phyloP scores from a whole-genome alignment of 2,888 invertebrate species.

The Embidobia sp. region DNA sequence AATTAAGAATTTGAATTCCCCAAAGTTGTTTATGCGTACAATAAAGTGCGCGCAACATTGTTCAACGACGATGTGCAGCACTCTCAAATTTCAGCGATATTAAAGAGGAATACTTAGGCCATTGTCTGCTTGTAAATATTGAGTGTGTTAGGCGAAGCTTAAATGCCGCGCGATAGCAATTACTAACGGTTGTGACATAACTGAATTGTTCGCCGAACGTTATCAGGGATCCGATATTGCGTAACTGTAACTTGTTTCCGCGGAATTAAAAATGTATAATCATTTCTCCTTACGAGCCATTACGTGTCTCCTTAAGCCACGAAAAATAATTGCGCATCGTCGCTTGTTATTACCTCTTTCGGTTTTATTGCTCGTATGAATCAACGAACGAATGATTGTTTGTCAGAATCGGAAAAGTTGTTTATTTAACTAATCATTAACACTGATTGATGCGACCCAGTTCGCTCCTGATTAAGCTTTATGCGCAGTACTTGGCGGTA shows the following conservation, averaged over 20 bases:
- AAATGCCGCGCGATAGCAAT: conserved; percentile 5
- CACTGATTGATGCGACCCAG: conserved; percentile 1
- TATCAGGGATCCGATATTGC: conserved; percentile 16
- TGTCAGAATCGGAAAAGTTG: no score
- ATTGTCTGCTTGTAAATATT: conserved; percentile 34
- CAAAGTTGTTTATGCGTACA: background rate
- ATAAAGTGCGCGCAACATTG: background rate
- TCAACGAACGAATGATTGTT: no score
- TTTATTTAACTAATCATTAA: conserved; percentile 14
- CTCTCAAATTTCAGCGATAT: conserved; percentile 15
- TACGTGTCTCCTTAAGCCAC: conserved; percentile 5
- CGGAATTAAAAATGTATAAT: conserved; percentile 18
- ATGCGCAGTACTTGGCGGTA: background rate
- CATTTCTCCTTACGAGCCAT: conserved; percentile 29
- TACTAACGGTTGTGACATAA: conserved; percentile 27
- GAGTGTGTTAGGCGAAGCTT: conserved; percentile 11
- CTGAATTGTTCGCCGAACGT: conserved; percentile 19
- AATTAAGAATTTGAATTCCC: conserved; percentile 9
- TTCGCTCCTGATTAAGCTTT: background rate
- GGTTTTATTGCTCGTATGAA: no score
- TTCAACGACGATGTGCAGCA: background rate
- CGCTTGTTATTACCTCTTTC: no score
- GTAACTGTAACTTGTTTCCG: conserved; percentile 11
- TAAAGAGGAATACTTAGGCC: conserved; percentile 7
- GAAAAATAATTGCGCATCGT: conserved; percentile 8